Percentiles rank a stretch among this genome's conserved stretches.
Conservation (phyloP, 2,888 invertebrate genomes). For the Andricus curvator region DNA sequence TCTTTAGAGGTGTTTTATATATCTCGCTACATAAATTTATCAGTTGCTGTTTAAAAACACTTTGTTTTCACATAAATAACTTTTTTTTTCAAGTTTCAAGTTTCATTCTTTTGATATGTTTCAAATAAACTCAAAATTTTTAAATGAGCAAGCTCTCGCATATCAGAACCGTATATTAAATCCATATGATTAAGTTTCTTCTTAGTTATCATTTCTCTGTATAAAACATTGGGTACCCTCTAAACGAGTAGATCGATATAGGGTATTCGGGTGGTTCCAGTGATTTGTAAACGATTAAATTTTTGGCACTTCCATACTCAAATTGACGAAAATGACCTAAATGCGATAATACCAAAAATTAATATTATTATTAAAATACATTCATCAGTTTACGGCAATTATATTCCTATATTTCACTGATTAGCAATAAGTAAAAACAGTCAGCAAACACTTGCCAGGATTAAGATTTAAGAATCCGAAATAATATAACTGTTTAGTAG, state of each 20-base stretch:
- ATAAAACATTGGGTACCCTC: neutral
- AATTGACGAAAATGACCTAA: neutral
- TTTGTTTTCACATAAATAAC: too few relatives aligned
- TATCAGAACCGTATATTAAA: neutral
- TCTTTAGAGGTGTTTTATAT: too few relatives aligned
- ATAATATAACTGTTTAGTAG: neutral
- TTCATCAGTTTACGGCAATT: too few relatives aligned
- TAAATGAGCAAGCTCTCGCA: neutral
- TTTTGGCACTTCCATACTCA: neutral
- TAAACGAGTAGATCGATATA: conserved; percentile 70
- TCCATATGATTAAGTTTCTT: neutral
- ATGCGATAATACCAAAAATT: neutral
- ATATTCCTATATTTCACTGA: too few relatives aligned
- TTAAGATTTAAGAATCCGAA: neutral
- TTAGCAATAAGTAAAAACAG: too few relatives aligned
- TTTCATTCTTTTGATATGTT: neutral
- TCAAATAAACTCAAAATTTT: neutral
- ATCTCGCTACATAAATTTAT: too few relatives aligned
- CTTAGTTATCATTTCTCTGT: neutral
- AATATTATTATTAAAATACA: too few relatives aligned
- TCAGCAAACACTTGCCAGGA: neutral
- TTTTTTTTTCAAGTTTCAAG: too few relatives aligned
- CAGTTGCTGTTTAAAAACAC: too few relatives aligned
- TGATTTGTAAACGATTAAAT: neutral
- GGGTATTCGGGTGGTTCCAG: conserved; percentile 82